Conservation (phyloP, 1,140 invertebrate genomes). For the Lucilia cuprina region DNA sequence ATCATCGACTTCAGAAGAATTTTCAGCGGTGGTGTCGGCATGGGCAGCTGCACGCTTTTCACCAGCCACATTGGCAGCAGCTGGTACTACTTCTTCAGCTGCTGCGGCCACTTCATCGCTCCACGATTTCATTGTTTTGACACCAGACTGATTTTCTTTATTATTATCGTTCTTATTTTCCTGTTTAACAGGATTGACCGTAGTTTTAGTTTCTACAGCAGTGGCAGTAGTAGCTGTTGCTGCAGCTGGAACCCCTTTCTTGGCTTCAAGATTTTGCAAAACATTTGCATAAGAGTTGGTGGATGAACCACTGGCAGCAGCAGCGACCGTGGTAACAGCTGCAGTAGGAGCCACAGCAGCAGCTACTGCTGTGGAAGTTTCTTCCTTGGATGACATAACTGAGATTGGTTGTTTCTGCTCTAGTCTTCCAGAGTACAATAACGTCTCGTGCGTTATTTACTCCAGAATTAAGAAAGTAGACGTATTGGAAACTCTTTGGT, state of each 20-base stretch:
- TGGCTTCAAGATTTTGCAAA: conserved; percentile 56
- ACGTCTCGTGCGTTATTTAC: conserved; percentile 39
- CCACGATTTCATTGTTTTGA: conserved; percentile 59
- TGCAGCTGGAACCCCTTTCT: conserved; percentile 43
- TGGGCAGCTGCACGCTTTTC: conserved; percentile 56
- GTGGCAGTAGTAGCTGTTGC: not conserved
- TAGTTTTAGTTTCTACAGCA: not conserved
- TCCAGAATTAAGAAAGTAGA: conserved; percentile 35
- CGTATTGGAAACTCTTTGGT: conserved; percentile 54
- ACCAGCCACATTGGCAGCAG: conserved; percentile 39
- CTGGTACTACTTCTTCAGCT: conserved; percentile 37
- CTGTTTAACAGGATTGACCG: not conserved
- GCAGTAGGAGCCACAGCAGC: conserved; percentile 35
- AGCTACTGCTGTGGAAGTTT: conserved; percentile 41
- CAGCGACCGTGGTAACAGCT: conserved; percentile 26
- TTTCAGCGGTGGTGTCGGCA: conserved; percentile 57
- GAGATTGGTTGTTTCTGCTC: not conserved
- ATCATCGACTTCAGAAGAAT: conserved; percentile 63
- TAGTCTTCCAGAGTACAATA: conserved; percentile 38
- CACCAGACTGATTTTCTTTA: conserved; percentile 58
- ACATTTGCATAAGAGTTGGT: conserved; percentile 57
- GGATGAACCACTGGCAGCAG: conserved; percentile 39
- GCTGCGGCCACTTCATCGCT: conserved; percentile 56
- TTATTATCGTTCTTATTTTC: conserved; percentile 47
- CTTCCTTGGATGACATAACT: conserved; percentile 59